Evolutionary conservation across 2,113 vertebrate genomes (phyloP).

Genomic region (Dasyprocta punctata): DNA sequence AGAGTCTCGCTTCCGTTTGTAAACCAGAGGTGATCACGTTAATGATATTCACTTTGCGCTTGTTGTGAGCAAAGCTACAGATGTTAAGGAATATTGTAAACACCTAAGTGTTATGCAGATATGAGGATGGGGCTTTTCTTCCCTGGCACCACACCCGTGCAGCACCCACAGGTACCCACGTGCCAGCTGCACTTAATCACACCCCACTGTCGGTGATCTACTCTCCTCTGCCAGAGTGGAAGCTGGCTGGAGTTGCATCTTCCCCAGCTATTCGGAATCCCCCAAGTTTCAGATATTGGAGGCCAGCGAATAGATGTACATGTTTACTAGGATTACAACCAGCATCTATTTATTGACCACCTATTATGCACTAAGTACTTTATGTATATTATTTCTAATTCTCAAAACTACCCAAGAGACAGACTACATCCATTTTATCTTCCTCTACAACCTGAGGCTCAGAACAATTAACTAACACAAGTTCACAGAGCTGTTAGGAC

Average conservation of each 20-base stretch:
- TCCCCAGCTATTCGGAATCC: not conserved
- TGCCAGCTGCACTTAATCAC: not conserved
- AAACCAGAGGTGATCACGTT: not conserved
- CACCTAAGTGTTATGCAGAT: not conserved
- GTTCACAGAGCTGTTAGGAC: not conserved
- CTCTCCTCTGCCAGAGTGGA: not conserved
- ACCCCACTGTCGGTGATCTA: not conserved
- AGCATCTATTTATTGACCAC: not conserved
- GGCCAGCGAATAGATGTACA: not conserved
- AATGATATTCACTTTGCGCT: not conserved
- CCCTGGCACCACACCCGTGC: not conserved
- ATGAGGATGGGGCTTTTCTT: constrained; percentile 7
- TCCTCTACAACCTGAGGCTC: not conserved
- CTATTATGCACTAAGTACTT: not conserved
- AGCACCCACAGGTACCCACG: not conserved
- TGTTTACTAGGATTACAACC: not conserved
- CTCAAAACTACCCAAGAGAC: constrained; percentile 1
- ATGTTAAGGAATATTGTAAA: constrained; percentile 34
- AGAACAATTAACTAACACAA: constrained; percentile 26
- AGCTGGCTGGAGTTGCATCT: not conserved
- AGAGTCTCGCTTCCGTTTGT: not conserved
- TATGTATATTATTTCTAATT: constrained; percentile 17
- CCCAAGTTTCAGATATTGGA: not conserved
- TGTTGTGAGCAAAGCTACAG: constrained; percentile 33
- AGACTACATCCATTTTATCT: not conserved